phyloP scores from a whole-genome alignment of 1,140 invertebrate genomes.

The Neotoxoptera formosana region DNA sequence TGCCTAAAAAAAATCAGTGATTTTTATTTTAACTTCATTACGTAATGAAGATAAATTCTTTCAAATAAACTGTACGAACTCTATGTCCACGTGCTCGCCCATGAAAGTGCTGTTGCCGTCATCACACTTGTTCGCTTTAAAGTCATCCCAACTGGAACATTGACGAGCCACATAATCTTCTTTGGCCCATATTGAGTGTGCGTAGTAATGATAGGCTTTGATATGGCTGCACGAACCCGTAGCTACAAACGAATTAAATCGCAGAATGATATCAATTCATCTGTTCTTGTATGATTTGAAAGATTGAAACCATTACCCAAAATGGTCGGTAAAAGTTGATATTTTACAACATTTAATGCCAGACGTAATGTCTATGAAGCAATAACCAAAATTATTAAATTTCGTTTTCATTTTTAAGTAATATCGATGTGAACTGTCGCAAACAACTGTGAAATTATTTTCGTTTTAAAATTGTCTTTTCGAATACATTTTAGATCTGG shows the following conservation, averaged over 20 bases:
- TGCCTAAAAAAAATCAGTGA: background rate
- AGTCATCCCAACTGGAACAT: constrained; percentile 1
- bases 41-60: background rate
- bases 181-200: constrained; percentile 14
- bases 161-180: background rate
- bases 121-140: background rate
- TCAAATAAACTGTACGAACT: background rate
- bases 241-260: background rate
- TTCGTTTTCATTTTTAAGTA: too few relatives aligned
- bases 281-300: background rate
- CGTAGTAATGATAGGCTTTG: constrained; percentile 14
- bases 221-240: constrained; percentile 24
- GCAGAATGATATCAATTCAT: background rate
- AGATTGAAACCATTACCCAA: background rate
- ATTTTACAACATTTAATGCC: background rate
- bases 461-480: background rate
- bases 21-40: too few relatives aligned
- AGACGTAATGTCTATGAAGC: background rate
- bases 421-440: too few relatives aligned
- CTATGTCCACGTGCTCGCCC: background rate
- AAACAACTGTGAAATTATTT: background rate
- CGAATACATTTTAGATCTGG: background rate
- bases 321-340: background rate
- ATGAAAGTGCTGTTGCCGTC: background rate
- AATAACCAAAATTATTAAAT: background rate